Evolutionary conservation across 37 sponge, comb jelly and placozoan genomes (phyloP).

Genomic region (Agelas oroides): DNA sequence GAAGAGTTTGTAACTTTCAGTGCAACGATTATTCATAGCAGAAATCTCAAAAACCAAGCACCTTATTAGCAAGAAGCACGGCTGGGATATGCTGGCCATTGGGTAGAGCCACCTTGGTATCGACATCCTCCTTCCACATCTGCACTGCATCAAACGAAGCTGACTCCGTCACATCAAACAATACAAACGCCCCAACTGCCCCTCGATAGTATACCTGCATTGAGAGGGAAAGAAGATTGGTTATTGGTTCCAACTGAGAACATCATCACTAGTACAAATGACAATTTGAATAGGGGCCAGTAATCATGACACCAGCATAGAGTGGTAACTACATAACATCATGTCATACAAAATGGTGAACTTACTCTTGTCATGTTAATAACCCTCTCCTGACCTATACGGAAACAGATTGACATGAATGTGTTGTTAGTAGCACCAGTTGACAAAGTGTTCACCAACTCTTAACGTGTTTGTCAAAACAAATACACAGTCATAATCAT

Average conservation of each 20-base stretch:
- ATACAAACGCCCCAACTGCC: slow-evolving; percentile 97
- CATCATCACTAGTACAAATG: too few species aligned
- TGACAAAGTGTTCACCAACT: too few species aligned
- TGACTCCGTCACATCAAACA: slow-evolving; percentile 91
- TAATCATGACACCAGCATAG: too few species aligned
- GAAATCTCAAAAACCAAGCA: too few species aligned
- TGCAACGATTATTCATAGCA: too few species aligned
- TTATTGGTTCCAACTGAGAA: too few species aligned
- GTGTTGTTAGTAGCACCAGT: too few species aligned
- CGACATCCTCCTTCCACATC: slow-evolving; percentile 98
- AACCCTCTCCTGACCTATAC: slow-evolving; percentile 90
- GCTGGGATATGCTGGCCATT: slow-evolving; percentile 94
- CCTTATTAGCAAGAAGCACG: slow-evolving; percentile 96
- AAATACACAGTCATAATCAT: neutral
- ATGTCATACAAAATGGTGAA: neutral
- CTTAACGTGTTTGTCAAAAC: too few species aligned
- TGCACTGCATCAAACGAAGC: slow-evolving; percentile 97
- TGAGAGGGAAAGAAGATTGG: neutral
- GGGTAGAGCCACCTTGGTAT: slow-evolving; percentile 88
- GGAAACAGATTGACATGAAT: neutral
- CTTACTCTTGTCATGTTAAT: slow-evolving; percentile 98
- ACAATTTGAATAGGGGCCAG: too few species aligned
- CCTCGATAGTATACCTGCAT: slow-evolving; percentile 93
- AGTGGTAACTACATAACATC: too few species aligned
- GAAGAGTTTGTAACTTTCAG: too few species aligned